phyloP scores from a whole-genome alignment of 2,113 vertebrate genomes.

The Thryonomys swinderianus region DNA sequence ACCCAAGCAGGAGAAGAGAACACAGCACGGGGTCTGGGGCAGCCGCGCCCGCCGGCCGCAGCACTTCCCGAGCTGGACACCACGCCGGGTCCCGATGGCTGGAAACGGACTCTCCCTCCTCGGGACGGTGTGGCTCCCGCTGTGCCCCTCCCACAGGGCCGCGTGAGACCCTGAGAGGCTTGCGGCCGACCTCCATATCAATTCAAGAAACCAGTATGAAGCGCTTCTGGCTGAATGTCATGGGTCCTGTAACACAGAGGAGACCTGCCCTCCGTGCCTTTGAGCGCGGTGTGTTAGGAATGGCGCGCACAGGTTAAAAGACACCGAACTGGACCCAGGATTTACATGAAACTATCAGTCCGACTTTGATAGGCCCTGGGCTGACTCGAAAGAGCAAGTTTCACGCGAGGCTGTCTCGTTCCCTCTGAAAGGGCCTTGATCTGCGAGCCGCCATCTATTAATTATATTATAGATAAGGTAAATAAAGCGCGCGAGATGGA shows the following conservation, averaged over 20 bases:
- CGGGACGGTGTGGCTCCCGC: constrained; percentile 27
- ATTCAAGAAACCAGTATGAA: constrained; percentile 84
- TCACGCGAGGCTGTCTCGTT: constrained; percentile 84
- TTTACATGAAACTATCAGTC: constrained; percentile 90
- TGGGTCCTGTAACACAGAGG: constrained; percentile 86
- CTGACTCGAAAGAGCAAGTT: constrained; percentile 87
- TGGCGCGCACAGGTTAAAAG: constrained; percentile 87
- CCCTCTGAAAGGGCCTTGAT: constrained; percentile 89
- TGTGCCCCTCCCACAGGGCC: constrained; percentile 60
- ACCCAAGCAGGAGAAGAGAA: neutral
- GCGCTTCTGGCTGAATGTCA: constrained; percentile 80
- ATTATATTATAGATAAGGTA: constrained; percentile 90
- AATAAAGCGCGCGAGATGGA: constrained; percentile 87
- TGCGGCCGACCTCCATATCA: constrained; percentile 79
- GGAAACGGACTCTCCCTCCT: constrained; percentile 55
- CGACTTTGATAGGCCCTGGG: constrained; percentile 88
- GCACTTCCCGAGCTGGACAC: neutral
- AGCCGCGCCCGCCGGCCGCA: neutral
- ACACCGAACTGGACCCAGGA: constrained; percentile 85
- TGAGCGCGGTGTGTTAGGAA: constrained; percentile 86
- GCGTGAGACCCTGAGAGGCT: constrained; percentile 64
- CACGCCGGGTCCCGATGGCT: neutral
- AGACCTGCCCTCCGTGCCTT: constrained; percentile 84
- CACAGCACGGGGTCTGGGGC: fast-evolving
- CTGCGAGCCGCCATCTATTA: constrained; percentile 88